A percentile compares a stretch with the other conserved stretches of the same genome.
phyloP scores from a whole-genome alignment of 2,888 invertebrate species.

The Dendrolimus houi region DNA sequence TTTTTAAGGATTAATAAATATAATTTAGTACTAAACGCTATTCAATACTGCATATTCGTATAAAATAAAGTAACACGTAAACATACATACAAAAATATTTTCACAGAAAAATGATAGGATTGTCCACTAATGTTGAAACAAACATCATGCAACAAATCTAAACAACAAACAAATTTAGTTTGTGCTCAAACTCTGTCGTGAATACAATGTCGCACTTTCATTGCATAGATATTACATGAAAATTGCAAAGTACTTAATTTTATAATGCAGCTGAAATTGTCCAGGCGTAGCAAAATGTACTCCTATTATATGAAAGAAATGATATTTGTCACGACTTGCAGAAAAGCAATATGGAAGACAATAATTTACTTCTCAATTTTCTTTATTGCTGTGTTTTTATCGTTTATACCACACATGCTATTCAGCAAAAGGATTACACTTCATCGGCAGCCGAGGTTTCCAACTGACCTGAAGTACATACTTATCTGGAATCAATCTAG shows the following conservation, averaged over 20 bases:
- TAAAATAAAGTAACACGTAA: too few relatives aligned
- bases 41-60: too few relatives aligned
- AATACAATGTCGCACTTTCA: not conserved
- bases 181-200: not conserved
- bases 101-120: not conserved
- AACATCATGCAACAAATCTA: not conserved
- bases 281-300: conserved; percentile 4
- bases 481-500: conserved; percentile 42
- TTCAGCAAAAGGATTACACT: conserved; percentile 9
- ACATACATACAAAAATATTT: too few relatives aligned
- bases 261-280: not conserved
- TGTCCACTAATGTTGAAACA: not conserved
- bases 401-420: conserved; percentile 31
- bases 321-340: conserved; percentile 29
- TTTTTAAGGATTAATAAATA: too few relatives aligned
- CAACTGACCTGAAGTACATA: conserved; percentile 56
- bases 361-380: conserved; percentile 21
- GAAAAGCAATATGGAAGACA: conserved; percentile 24
- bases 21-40: too few relatives aligned
- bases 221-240: not conserved
- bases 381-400: conserved; percentile 22
- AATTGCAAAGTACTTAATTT: not conserved
- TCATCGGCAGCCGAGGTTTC: conserved; percentile 21
- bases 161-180: not conserved
- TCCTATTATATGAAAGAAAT: conserved; percentile 40